Conservation (phyloP, 1,140 invertebrate species). For the Cepaea nemoralis region DNA sequence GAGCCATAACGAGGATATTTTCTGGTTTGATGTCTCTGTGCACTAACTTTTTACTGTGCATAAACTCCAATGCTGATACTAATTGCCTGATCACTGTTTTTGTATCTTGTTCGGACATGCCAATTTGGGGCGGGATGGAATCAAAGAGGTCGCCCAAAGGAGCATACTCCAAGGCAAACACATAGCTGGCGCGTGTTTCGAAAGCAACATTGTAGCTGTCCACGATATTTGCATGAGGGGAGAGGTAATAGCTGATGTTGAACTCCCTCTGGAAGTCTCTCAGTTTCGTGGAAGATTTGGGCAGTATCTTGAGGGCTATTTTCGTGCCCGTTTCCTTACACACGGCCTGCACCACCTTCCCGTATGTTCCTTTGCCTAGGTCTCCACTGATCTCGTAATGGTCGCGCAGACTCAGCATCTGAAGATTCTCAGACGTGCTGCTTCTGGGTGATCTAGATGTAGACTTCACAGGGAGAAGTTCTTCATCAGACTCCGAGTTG, state of each 20-base stretch:
- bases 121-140: slow-evolving; percentile 69
- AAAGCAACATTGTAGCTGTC: slow-evolving; percentile 73
- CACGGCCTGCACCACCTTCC: slow-evolving; percentile 65
- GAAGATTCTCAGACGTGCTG: slow-evolving; percentile 65
- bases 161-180: slow-evolving; percentile 70
- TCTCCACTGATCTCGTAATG: slow-evolving; percentile 67
- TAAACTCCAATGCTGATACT: slow-evolving; percentile 89
- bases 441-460: slow-evolving; percentile 60
- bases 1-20: slow-evolving; percentile 84
- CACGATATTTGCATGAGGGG: slow-evolving; percentile 80
- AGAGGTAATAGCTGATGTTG: slow-evolving; percentile 89
- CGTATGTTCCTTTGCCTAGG: slow-evolving; percentile 69
- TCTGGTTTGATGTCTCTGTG: slow-evolving; percentile 79
- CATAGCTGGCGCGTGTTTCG: slow-evolving; percentile 67
- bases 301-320: slow-evolving; percentile 72
- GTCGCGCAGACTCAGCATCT: slow-evolving; percentile 63
- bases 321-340: slow-evolving; percentile 65
- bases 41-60: slow-evolving; percentile 88
- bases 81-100: slow-evolving; percentile 74
- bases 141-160: slow-evolving; percentile 73
- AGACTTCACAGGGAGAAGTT: neutral
- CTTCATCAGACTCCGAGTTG: slow-evolving; percentile 15
- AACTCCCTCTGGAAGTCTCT: slow-evolving; percentile 92
- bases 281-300: slow-evolving; percentile 70
- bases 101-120: slow-evolving; percentile 70